These are phyloP conservation scores for Melanotaenia parkinsoni DNA, from an alignment of 2,797 vertebrate species.

Conservation along the genomic window DNA sequence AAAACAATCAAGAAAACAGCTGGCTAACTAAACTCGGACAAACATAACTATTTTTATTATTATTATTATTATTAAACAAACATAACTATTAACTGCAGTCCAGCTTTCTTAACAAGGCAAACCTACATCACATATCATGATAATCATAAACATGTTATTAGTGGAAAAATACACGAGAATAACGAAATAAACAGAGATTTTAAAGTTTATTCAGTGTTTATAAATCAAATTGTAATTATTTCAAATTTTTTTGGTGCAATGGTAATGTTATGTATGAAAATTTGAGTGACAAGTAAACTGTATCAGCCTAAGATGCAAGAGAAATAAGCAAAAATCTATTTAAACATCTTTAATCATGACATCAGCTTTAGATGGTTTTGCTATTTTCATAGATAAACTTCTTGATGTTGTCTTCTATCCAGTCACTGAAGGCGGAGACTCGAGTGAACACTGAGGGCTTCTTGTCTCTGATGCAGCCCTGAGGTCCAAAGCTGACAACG, in stretches of 20 bases:
- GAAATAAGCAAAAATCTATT: not conserved
- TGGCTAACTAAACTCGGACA: not conserved
- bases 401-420: slow-evolving; percentile 78
- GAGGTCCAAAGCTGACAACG: slow-evolving; percentile 76
- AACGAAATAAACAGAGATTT: not conserved
- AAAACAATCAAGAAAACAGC: not conserved
- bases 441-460: slow-evolving; percentile 83
- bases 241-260: too few species aligned
- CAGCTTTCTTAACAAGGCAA: not conserved
- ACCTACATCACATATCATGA: not conserved
- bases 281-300: not conserved
- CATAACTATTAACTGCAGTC: not conserved
- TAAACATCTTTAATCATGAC: not conserved
- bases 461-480: slow-evolving; percentile 78
- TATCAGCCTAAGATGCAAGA: not conserved
- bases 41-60: not conserved
- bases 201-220: not conserved
- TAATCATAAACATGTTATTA: not conserved
- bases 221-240: too few species aligned
- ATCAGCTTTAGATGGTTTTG: slow-evolving; percentile 27
- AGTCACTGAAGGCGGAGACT: slow-evolving; percentile 78
- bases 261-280: not conserved
- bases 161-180: not conserved
- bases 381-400: slow-evolving; percentile 72
- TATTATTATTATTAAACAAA: not conserved